phyloP scores from a whole-genome alignment of 1,140 invertebrate species.

The Archivesica marissinica region DNA sequence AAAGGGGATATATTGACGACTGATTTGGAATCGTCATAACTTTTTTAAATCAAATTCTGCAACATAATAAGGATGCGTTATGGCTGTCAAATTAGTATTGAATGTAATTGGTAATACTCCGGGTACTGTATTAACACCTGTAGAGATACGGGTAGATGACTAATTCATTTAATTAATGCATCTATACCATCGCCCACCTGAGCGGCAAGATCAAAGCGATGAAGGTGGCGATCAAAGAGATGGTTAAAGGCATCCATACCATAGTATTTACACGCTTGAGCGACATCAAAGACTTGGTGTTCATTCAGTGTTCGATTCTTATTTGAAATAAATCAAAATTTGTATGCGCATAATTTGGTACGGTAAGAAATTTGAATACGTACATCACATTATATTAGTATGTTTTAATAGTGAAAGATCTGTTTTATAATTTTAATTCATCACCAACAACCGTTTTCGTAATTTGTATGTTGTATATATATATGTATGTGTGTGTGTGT shows the following conservation, averaged over 20 bases:
- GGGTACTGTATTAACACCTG: background rate
- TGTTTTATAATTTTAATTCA: no score
- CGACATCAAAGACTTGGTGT: background rate
- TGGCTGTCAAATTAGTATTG: constrained; percentile 3
- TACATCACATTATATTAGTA: no score
- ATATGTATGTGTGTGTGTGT: no score
- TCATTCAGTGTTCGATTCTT: constrained; percentile 24
- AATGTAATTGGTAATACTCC: background rate
- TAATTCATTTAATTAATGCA: constrained; percentile 31
- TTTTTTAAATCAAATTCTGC: no score
- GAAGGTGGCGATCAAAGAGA: constrained; percentile 1
- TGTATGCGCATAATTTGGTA: background rate
- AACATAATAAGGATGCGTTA: background rate
- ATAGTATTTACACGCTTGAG: constrained; percentile 8
- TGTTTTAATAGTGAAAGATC: no score
- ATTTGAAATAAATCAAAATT: constrained; percentile 17
- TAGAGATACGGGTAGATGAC: constrained; percentile 2
- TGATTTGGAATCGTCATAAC: no score
- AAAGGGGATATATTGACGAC: no score
- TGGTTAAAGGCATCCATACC: background rate
- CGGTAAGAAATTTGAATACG: no score
- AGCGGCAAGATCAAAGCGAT: background rate
- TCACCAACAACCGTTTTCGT: no score
- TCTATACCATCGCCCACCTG: constrained; percentile 27
- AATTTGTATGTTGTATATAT: no score